Base-by-base conservation (phyloP, 2,113 vertebrate genomes). In the Sporophila hypoxantha region DNA sequence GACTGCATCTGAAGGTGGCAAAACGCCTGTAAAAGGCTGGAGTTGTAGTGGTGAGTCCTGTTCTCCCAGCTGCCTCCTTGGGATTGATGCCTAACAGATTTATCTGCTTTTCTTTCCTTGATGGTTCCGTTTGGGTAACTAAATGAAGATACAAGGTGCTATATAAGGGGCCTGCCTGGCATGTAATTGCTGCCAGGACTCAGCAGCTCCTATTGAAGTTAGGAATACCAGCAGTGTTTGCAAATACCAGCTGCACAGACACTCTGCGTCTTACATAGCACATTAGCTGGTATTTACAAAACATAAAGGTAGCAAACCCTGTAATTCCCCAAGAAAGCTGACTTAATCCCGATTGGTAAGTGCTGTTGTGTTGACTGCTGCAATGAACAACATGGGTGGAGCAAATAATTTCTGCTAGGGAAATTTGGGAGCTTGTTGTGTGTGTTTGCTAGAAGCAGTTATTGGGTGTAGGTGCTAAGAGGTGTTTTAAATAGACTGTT, bases 311-410 rank as follows among this genome's bases (percentile, higher is more conserved):
- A 82, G 67, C 85, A 94, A 92, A 73, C 76, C 80, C 91, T 95
- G 67, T 95, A 84, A 93, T 91, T 93, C 66, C 76, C n/a, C 17
- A 76, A 89, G 88, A 94, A 95, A 95, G 37, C 57, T 87, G 79
- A 70, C 56, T 90, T 80, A 74, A 77, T 87, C 57, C 76, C 0
- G 1, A 30, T 74, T 64, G 82, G 82, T 78, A 71, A 85, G 3
- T 78, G 82, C 79, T 87, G 60, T 80, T 88, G 64, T 80, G 79
- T 75, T 92, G 85, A 39, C 44, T 82, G 57, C 79, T 85, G 82
- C 75, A 89, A 36, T 56, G 82, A 94, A 44, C 47, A 76, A 57
- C 73, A 84, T 91, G 92, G 87, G 91, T 95, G 91, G 92, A 93
- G 88, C 80, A 92, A 94, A 79, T 82, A 86, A 87, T 82, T 92